Evolutionary conservation across 2,797 vertebrate genomes (phyloP).

Genomic region (Bradypodion ventrale): DNA sequence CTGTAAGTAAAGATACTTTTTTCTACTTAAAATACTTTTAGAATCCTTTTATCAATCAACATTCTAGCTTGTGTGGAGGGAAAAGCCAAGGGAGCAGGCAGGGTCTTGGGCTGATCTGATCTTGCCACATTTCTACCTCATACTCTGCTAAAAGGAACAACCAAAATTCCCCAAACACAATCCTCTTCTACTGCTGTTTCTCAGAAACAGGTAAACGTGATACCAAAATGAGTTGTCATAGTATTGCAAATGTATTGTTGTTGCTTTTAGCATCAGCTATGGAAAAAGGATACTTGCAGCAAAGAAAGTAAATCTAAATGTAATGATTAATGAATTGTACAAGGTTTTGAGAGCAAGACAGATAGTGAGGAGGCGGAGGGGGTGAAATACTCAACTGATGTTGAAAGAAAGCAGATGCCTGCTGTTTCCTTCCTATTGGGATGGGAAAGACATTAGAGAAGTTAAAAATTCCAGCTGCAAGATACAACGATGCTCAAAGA

Average conservation of each 20-base stretch:
- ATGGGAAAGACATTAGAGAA: conserved; percentile 24
- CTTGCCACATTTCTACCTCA: too few relatives aligned
- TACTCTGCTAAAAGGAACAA: too few relatives aligned
- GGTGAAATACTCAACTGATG: neutral
- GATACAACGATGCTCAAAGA: neutral
- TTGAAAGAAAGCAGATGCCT: conserved; percentile 29
- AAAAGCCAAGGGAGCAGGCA: too few relatives aligned
- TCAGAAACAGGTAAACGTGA: neutral
- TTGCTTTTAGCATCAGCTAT: conserved; percentile 6
- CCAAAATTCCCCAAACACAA: too few relatives aligned
- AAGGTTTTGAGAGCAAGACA: neutral
- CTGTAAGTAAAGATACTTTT: too few relatives aligned
- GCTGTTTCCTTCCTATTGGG: neutral
- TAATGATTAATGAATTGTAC: neutral
- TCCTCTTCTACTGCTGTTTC: neutral
- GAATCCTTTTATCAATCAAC: too few relatives aligned
- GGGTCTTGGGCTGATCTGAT: too few relatives aligned
- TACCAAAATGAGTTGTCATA: neutral
- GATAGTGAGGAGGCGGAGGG: neutral
- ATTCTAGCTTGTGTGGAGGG: too few relatives aligned
- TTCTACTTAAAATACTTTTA: too few relatives aligned
- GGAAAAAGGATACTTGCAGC: neutral
- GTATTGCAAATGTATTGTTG: neutral
- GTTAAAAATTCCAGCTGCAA: conserved; percentile 4
- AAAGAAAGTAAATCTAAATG: neutral